phyloP scores from a whole-genome alignment of 2,888 invertebrate genomes.

The Leistus spinibarbis region DNA sequence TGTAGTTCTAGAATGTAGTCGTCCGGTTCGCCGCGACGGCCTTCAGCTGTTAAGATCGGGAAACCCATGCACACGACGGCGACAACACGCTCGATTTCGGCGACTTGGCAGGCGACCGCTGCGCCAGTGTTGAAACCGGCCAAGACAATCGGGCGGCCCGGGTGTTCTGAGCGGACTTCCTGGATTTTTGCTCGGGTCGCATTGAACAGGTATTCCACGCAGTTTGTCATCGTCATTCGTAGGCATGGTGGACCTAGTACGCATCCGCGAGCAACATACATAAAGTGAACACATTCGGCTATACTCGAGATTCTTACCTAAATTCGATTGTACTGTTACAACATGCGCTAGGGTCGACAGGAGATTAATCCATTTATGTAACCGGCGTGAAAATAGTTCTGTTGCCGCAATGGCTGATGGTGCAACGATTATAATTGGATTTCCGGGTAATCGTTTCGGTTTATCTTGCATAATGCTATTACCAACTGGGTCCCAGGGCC shows the following conservation, averaged over 20 bases:
- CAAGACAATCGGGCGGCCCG: constrained; percentile 74
- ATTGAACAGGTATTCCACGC: constrained; percentile 68
- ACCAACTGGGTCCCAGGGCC: constrained; percentile 77
- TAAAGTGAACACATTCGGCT: too few species aligned
- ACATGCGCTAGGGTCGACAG: constrained; percentile 72
- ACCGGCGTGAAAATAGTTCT: constrained; percentile 60
- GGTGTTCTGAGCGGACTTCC: constrained; percentile 70
- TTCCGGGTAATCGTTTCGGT: constrained; percentile 72
- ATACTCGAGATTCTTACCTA: too few species aligned
- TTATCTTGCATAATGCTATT: constrained; percentile 65
- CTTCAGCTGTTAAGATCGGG: constrained; percentile 74
- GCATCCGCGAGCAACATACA: constrained; percentile 1
- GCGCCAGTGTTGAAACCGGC: constrained; percentile 80
- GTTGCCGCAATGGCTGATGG: constrained; percentile 63
- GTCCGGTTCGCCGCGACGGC: constrained; percentile 75
- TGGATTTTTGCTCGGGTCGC: constrained; percentile 73
- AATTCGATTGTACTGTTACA: constrained; percentile 64
- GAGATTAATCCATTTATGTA: constrained; percentile 73
- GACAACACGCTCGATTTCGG: constrained; percentile 72
- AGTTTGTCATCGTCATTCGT: constrained; percentile 60
- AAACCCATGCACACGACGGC: constrained; percentile 81
- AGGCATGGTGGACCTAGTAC: constrained; percentile 45
- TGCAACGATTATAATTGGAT: constrained; percentile 69
- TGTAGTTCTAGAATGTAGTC: constrained; percentile 75
- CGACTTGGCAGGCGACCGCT: constrained; percentile 75